Evolutionary conservation across 2,113 vertebrate genomes (phyloP).

Genomic region (Tachysurus vachellii): DNA sequence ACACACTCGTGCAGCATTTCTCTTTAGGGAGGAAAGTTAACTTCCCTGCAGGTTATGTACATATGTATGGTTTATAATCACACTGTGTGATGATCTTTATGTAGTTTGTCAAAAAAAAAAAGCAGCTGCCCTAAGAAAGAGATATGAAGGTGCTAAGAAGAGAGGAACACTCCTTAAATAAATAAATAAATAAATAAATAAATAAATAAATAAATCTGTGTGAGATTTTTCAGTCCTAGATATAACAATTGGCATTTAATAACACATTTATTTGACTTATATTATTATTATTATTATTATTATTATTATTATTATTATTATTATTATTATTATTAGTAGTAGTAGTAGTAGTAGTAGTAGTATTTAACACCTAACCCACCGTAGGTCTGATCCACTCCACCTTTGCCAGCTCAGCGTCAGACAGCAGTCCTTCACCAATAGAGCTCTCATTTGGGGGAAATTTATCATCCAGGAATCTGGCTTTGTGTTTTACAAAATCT

Average conservation of each 20-base stretch:
- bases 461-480: slow-evolving; percentile 58
- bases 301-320: neutral
- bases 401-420: neutral
- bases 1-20: neutral
- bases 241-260: neutral
- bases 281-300: neutral
- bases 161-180: neutral
- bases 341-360: neutral
- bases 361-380: slow-evolving; percentile 31
- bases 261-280: neutral
- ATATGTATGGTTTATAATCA: neutral
- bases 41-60: neutral
- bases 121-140: neutral
- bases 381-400: slow-evolving; percentile 56
- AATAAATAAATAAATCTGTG: too few species aligned
- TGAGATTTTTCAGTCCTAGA: too few species aligned
- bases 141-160: neutral
- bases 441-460: slow-evolving; percentile 67
- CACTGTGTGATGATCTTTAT: neutral
- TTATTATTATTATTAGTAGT: neutral
- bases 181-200: too few species aligned
- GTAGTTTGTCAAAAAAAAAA: neutral
- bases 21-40: neutral
- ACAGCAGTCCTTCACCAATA: slow-evolving; percentile 60
- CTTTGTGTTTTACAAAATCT: slow-evolving; percentile 31